Conservation (phyloP, 1,140 invertebrate species). For the Brachionus manjavacas region DNA sequence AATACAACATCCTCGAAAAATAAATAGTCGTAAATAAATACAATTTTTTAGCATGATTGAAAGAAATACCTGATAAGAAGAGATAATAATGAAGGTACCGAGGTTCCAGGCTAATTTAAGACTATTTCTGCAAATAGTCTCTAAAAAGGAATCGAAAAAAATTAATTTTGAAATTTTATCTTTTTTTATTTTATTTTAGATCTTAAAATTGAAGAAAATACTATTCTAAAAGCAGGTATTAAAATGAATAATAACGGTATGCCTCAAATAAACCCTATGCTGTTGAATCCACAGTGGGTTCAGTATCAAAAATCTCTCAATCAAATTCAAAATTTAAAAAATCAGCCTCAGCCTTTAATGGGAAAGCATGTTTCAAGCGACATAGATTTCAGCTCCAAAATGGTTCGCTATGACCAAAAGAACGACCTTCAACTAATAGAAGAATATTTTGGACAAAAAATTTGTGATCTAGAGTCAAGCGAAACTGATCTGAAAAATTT, state of each 20-base stretch:
- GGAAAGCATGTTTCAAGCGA: not conserved
- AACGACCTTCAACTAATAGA: not conserved
- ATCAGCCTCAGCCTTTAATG: not conserved
- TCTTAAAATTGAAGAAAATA: too few relatives aligned
- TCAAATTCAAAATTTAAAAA: not conserved
- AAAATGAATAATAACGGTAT: not conserved
- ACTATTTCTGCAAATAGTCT: too few relatives aligned
- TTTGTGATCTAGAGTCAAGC: not conserved
- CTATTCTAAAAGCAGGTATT: too few relatives aligned
- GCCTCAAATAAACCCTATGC: not conserved
- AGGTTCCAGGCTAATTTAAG: too few relatives aligned
- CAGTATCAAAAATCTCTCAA: not conserved
- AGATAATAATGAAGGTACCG: too few relatives aligned
- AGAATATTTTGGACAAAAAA: not conserved
- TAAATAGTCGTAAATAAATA: too few relatives aligned
- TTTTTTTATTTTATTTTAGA: too few relatives aligned
- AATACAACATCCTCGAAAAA: too few relatives aligned
- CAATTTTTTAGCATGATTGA: too few relatives aligned
- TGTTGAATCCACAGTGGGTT: slow-evolving; percentile 7
- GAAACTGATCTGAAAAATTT: not conserved
- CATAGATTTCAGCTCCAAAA: not conserved
- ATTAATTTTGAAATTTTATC: too few relatives aligned
- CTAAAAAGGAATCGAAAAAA: too few relatives aligned
- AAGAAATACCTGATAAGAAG: too few relatives aligned
- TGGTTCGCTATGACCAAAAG: not conserved